Evolutionary conservation across 2,888 invertebrate species (phyloP).

Genomic region (Agonum fuliginosum): DNA sequence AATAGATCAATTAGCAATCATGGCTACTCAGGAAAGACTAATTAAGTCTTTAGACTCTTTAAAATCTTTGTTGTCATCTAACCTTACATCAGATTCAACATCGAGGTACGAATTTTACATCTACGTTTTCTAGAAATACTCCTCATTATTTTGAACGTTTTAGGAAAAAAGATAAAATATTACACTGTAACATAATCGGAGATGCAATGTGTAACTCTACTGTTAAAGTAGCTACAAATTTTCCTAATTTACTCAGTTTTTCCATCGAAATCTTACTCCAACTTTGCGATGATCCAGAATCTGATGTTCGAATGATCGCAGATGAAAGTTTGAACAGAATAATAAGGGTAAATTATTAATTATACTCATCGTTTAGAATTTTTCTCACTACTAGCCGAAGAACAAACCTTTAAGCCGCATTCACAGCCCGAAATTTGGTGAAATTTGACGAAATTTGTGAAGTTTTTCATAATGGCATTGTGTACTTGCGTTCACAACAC

Average conservation of each 20-base stretch:
- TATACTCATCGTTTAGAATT: conserved; percentile 69
- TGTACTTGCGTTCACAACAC: too few species aligned
- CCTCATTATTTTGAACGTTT: conserved; percentile 46
- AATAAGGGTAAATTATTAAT: conserved; percentile 76
- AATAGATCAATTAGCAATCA: conserved; percentile 61
- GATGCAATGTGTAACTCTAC: conserved; percentile 82
- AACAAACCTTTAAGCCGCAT: too few species aligned
- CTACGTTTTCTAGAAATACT: neutral
- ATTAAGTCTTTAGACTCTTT: conserved; percentile 70
- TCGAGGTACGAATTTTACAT: conserved; percentile 60
- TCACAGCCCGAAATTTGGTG: too few species aligned
- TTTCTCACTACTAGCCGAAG: too few species aligned
- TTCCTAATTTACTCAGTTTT: conserved; percentile 79
- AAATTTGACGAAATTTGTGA: too few species aligned
- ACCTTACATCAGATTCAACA: conserved; percentile 64
- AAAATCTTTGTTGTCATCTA: conserved; percentile 64
- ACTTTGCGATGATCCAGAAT: conserved; percentile 85
- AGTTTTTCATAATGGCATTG: too few species aligned
- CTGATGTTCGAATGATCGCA: conserved; percentile 86
- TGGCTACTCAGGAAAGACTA: conserved; percentile 72
- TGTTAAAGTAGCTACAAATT: conserved; percentile 78
- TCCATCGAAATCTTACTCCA: conserved; percentile 83
- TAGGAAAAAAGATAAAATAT: conserved; percentile 86
- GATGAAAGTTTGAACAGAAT: conserved; percentile 88
- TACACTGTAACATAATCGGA: conserved; percentile 82